Percentiles rank a stretch among this genome's conserved stretches.
These are phyloP conservation scores for Nematostella vectensis DNA, from an alignment of 92 coral and sea anemone species.

Conservation along the genomic window DNA sequence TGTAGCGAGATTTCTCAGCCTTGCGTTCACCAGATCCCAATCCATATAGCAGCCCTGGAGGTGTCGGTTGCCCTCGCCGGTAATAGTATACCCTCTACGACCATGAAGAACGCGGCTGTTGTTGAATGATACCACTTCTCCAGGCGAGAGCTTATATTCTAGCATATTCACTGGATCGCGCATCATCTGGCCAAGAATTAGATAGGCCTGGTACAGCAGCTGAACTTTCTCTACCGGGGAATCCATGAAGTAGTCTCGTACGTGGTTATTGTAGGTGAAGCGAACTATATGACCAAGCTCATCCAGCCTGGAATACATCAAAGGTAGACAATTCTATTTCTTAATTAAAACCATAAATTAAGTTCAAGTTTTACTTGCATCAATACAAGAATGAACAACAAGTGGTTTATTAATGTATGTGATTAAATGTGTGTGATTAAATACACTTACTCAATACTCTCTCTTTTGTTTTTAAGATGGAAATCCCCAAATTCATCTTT, in stretches of 20 bases:
- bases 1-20: conserved; percentile 52
- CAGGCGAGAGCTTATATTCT: conserved; percentile 60
- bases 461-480: conserved; percentile 32
- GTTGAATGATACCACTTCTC: conserved; percentile 66
- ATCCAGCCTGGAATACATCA: conserved; percentile 44
- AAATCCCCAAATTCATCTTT: conserved; percentile 58
- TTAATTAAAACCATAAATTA: too few species aligned
- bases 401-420: too few species aligned
- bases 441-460: conserved; percentile 54
- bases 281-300: conserved; percentile 31
- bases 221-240: conserved; percentile 48
- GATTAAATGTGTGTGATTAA: too few species aligned
- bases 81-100: conserved; percentile 42
- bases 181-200: conserved; percentile 52
- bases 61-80: conserved; percentile 39
- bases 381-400: too few species aligned
- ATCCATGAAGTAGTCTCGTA: conserved; percentile 38
- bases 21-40: conserved; percentile 80
- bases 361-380: too few species aligned
- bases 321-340: not conserved
- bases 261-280: conserved; percentile 62
- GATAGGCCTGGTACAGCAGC: conserved; percentile 45
- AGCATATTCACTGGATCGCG: conserved; percentile 55
- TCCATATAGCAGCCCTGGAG: conserved; percentile 69
- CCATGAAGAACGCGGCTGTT: conserved; percentile 84